Base-by-base conservation (phyloP, 2,888 invertebrate genomes). In the Gryllus longicercus region DNA sequence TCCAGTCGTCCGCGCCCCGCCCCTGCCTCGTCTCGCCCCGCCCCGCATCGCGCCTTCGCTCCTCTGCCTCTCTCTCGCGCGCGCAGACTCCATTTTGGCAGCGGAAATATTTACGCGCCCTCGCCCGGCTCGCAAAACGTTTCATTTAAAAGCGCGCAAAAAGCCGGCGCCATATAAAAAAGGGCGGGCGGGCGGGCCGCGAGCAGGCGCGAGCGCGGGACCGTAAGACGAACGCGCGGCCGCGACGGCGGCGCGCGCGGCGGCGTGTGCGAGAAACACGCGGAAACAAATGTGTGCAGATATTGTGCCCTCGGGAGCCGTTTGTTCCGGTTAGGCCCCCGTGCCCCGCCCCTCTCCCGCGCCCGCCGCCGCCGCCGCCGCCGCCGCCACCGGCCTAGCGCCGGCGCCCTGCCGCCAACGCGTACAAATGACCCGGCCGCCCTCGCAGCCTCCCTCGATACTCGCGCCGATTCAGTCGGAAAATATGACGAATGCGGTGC, bases 221-320 rank as follows among this genome's bases (percentile, higher is more conserved):
- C n/a, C 16, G 63, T 38, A 38, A 38, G 38, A 38, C n/a, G 63
- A 63, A 63, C 63, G 63, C 63, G 63, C 63, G 63, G 8, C 8
- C 63, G n/a, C 14, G 63, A 63, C 63, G 63, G 14, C 63, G 63
- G 63, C 16, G 63, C 63, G 14, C 16, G 14, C 63, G 63, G 63
- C n/a, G 63, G 63, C 63, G 63, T 63, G 63, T n/a, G n/a, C n/a
- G 14, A 63, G 63, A 63, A 63, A 63, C 63, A 63, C 63, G 14
- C 63, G 16, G 63, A 63, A 63, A 63, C 63, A 63, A 63, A 63
- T 63, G 63, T 16, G 63, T n/a, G 63, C 63, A 63, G 63, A 63
- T 63, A 63, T 63, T 63, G 63, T 63, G 63, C 63, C 63, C 63
- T 63, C 63, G 63, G 63, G 63, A n/a, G 63, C 63, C 63, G 63